Evolutionary conservation across 2,797 vertebrate genomes (phyloP), one percentile per base, ranked within the genome.

Genomic region (Girardinus metallicus): DNA sequence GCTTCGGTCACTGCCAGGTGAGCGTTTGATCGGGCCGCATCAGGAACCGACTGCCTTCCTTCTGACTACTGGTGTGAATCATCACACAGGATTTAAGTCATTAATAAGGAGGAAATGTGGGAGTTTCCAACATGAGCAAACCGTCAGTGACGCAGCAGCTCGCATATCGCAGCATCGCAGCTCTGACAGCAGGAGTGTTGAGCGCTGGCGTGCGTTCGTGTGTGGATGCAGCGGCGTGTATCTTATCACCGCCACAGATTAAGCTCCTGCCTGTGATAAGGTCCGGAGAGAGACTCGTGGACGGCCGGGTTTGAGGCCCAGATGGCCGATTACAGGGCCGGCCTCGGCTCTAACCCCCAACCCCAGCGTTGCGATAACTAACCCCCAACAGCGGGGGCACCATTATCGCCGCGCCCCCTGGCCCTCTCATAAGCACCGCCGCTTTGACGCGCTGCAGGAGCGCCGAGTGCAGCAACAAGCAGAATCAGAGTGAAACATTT

Each of bases 221-320:
- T 83, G 87, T 83, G 79, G 75, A 15, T 75, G 72, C 39, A 70
- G 80, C 1, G 0, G 76, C 78, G 79, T 62, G 71, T 76, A 83
- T 91, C 89, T 94, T 92, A 93, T 94, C 94, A 82, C 82, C 29
- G 39, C 79, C 29, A 74, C 89, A 91, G 93, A 91, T 93, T 90
- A 91, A 93, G 84, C 87, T 86, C 15, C 88, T 46, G 85, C 82
- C 83, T 34, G 83, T 29, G 91, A 94, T 94, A 93, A 94, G 83
- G 92, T 81, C 74, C 74, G 34, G 73, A 82, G 70, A 88, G 86
- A 87, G 87, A 87, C 82, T 71, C 85, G 81, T 85, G 88, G 83
- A 86, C 9, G 73, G 81, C 62, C 49, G 77, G 49, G 53, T 74
- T 41, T 16, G 71, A 62, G 79, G 85, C 82, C 85, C 87, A 87